Evolutionary conservation across 92 coral and sea anemone species (phyloP).

Genomic region (Heliopora coerulea): DNA sequence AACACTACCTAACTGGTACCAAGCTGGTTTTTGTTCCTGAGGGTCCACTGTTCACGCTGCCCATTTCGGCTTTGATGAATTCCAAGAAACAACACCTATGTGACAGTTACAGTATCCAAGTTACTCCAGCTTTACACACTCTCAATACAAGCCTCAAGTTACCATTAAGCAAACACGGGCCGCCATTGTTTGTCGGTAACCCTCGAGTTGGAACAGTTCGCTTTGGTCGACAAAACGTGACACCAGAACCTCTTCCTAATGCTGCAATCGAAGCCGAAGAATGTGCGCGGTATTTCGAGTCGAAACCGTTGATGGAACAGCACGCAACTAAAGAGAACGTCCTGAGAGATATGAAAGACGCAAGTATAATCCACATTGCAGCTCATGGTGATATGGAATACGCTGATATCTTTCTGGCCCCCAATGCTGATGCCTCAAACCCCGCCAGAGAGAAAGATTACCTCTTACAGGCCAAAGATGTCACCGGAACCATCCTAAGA

Average conservation of each 20-base stretch:
- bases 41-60: too few relatives aligned
- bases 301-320: slow-evolving; percentile 4
- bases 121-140: slow-evolving; percentile 47
- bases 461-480: not conserved
- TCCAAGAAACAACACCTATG: slow-evolving; percentile 29
- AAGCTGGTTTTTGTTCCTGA: slow-evolving; percentile 49
- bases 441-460: not conserved
- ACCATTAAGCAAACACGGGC: not conserved
- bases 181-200: slow-evolving; percentile 48
- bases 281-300: slow-evolving; percentile 5
- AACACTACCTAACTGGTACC: slow-evolving; percentile 18
- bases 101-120: slow-evolving; percentile 39
- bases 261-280: slow-evolving; percentile 41
- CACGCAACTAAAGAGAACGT: slow-evolving; percentile 28
- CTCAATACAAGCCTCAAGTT: slow-evolving; percentile 11
- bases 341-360: slow-evolving; percentile 23
- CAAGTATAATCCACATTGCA: slow-evolving; percentile 46
- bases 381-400: slow-evolving; percentile 37
- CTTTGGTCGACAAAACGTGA: not conserved
- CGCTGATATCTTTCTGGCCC: slow-evolving; percentile 24
- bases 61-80: slow-evolving; percentile 45
- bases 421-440: not conserved
- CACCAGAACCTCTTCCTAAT: slow-evolving; percentile 4
- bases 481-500: not conserved
- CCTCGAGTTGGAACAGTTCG: slow-evolving; percentile 3